phyloP scores from a whole-genome alignment of 2,113 vertebrate species.

The Turnix velox region DNA sequence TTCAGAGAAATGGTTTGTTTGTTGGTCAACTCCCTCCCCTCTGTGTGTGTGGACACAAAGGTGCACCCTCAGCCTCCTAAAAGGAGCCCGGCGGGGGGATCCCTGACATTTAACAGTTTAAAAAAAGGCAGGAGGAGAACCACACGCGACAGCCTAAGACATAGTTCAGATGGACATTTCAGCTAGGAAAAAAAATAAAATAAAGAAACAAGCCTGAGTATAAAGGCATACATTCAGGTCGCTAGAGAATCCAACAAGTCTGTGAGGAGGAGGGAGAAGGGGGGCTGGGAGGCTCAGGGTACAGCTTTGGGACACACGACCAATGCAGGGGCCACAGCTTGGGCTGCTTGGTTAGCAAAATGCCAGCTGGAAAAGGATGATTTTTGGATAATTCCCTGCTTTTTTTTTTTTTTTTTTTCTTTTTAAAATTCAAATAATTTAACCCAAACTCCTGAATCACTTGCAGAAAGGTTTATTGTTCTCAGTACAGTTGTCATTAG shows the following conservation, averaged over 20 bases:
- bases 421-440: background rate
- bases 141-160: constrained; percentile 67
- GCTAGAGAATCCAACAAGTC: constrained; percentile 56
- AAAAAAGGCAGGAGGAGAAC: constrained; percentile 58
- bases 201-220: constrained; percentile 23
- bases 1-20: background rate
- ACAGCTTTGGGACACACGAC: constrained; percentile 71
- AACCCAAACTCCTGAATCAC: background rate
- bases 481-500: background rate
- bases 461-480: background rate
- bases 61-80: constrained; percentile 73
- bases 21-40: constrained; percentile 53
- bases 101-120: constrained; percentile 69
- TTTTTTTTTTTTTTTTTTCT: background rate
- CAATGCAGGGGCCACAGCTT: background rate
- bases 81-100: constrained; percentile 26
- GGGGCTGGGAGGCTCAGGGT: constrained; percentile 69
- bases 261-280: constrained; percentile 63
- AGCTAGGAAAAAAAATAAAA: background rate
- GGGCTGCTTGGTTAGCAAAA: background rate
- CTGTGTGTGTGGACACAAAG: constrained; percentile 65
- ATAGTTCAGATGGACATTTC: constrained; percentile 68
- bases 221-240: constrained; percentile 71
- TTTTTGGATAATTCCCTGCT: background rate
- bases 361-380: background rate